Evolutionary conservation across 2,113 vertebrate genomes (phyloP), one percentile per base, ranked within the genome.

Genomic region (Calidris pygmaea): DNA sequence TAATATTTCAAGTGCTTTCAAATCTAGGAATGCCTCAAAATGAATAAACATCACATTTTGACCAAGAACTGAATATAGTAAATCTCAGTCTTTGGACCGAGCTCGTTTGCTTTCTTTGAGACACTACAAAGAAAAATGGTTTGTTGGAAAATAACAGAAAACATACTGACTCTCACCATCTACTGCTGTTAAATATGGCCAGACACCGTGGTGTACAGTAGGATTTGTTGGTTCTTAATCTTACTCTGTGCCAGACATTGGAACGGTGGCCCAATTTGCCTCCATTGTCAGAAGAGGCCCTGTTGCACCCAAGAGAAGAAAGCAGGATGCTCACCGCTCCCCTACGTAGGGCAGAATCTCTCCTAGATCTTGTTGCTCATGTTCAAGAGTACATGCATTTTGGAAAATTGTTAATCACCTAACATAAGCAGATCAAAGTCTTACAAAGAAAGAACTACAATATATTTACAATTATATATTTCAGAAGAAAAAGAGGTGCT

Each of bases 71-170:
- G 15, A 79, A 58, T 22, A 66, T 0, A 76, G 66, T 60, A 79
- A 58, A 63, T 72, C 58, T 75, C 34, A 39, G 17, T 12, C 30
- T 78, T 68, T 70, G 70, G 53, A 62, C 48, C 7, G 75, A 56
- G 48, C 45, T 74, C 81, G 8, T 34, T 75, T 75, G 21, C 50
- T 79, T 89, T 4, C 75, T 71, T 78, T 45, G 58, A 93, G 58
- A 87, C 14, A 41, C 48, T 85, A 72, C 35, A 53, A 85, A 89
- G 79, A 94, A 83, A 87, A 93, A 96, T 37, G 35, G 34, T 30
- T 82, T 85, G 58, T 43, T 96, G 93, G 89, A 91, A 95, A 96
- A 70, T n/a, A 95, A 84, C 71, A 89, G 75, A 89, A 95, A 97
- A 89, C 78, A 72, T 74, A 62, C 34, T 58, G 66, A 62, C 76